Percentiles rank a stretch among this genome's conserved stretches.
Conservation (phyloP, 2,113 vertebrate genomes). For the Cranoglanis bouderius region DNA sequence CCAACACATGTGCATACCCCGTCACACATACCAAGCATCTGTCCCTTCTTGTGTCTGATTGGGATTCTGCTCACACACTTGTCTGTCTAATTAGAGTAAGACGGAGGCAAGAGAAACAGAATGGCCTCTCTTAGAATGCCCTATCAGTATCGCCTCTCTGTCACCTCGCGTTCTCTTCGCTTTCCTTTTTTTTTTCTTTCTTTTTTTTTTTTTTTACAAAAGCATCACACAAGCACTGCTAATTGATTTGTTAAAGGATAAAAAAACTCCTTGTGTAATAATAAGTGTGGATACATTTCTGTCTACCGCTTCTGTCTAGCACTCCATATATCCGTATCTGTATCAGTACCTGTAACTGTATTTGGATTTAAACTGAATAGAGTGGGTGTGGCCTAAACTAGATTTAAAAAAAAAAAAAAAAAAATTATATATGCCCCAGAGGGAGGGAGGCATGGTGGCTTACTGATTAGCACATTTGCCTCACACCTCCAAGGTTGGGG, state of each 20-base stretch:
- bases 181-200: slow-evolving; percentile 44
- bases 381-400: neutral
- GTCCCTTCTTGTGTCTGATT: slow-evolving; percentile 48
- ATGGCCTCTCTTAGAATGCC: slow-evolving; percentile 52
- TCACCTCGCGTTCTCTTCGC: neutral
- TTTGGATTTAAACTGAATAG: neutral
- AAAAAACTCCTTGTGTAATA: neutral
- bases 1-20: neutral
- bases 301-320: neutral
- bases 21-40: slow-evolving; percentile 32
- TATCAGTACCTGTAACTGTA: neutral
- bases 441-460: too few species aligned
- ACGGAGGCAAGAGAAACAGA: slow-evolving; percentile 63
- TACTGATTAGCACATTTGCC: too few species aligned
- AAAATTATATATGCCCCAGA: too few species aligned
- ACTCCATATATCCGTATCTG: neutral
- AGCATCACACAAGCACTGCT: slow-evolving; percentile 61
- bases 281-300: neutral
- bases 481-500: too few species aligned
- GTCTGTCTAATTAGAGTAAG: slow-evolving; percentile 70
- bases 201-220: slow-evolving; percentile 51
- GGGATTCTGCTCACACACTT: slow-evolving; percentile 71
- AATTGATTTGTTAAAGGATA: slow-evolving; percentile 70
- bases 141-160: slow-evolving; percentile 45
- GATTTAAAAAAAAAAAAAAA: too few species aligned